A percentile compares a stretch with the other conserved stretches of the same genome.
Evolutionary conservation across 2,888 invertebrate species (phyloP).

Genomic region (Harpalus rubripes): DNA sequence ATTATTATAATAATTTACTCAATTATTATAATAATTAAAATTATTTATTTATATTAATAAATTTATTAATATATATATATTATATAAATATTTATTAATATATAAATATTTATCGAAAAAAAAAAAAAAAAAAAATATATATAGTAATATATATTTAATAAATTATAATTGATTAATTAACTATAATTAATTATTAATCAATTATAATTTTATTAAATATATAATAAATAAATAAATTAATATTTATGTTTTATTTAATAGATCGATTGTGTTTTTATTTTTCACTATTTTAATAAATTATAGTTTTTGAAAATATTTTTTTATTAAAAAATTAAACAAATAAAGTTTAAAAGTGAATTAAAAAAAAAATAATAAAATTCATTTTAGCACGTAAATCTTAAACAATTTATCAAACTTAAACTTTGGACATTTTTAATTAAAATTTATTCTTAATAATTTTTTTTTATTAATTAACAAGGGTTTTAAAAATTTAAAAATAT

Average conservation of each 20-base stretch:
- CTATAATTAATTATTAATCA: slow-evolving; percentile 65
- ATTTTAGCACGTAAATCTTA: too few relatives aligned
- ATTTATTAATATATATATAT: slow-evolving; percentile 74
- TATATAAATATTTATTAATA: slow-evolving; percentile 67
- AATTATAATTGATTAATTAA: slow-evolving; percentile 43
- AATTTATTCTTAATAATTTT: too few relatives aligned
- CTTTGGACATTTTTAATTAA: too few relatives aligned
- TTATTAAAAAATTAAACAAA: too few relatives aligned
- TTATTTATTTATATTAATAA: slow-evolving; percentile 74
- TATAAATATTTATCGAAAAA: slow-evolving; percentile 67
- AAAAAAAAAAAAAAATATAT: slow-evolving; percentile 26
- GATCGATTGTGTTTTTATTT: too few relatives aligned
- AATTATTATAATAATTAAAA: slow-evolving; percentile 71
- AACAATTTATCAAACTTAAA: too few relatives aligned
- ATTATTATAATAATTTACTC: slow-evolving; percentile 71
- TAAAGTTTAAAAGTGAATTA: too few relatives aligned
- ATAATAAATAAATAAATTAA: slow-evolving; percentile 36
- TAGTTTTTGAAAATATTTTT: too few relatives aligned
- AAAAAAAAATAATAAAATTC: too few relatives aligned
- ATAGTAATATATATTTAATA: not conserved
- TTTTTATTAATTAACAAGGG: too few relatives aligned
- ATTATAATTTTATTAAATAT: slow-evolving; percentile 60
- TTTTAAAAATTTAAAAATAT: too few relatives aligned
- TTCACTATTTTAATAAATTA: too few relatives aligned
- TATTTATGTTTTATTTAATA: not conserved